A percentile compares a stretch with the other conserved stretches of the same genome.
Evolutionary conservation across 1,140 invertebrate genomes (phyloP).

Genomic region (Drosophila subpulchrella): DNA sequence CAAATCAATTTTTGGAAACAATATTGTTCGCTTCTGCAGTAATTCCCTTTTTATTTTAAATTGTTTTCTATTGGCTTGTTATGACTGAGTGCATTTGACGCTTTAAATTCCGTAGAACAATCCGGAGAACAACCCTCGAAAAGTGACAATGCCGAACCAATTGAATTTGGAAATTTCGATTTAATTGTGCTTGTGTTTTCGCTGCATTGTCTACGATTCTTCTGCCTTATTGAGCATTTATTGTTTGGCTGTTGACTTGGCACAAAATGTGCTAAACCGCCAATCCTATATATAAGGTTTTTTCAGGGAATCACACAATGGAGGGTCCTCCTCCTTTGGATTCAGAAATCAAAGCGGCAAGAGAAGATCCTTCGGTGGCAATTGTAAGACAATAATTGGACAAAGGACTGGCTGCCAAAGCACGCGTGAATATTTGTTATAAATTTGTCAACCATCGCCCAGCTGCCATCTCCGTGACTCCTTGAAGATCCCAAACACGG

Average conservation of each 20-base stretch:
- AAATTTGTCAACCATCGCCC: slow-evolving; percentile 70
- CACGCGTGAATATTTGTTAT: slow-evolving; percentile 82
- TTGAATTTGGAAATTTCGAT: slow-evolving; percentile 73
- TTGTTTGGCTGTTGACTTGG: slow-evolving; percentile 59
- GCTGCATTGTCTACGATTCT: slow-evolving; percentile 33
- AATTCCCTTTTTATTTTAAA: slow-evolving; percentile 36
- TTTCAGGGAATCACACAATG: slow-evolving; percentile 61
- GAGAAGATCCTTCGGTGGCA: slow-evolving; percentile 61
- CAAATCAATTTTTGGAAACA: slow-evolving; percentile 64
- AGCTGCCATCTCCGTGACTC: slow-evolving; percentile 6
- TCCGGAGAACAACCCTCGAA: slow-evolving; percentile 25
- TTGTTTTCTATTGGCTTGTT: slow-evolving; percentile 61
- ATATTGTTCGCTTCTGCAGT: slow-evolving; percentile 28
- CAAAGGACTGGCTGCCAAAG: slow-evolving; percentile 74
- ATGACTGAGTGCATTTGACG: slow-evolving; percentile 77
- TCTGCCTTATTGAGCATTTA: slow-evolving; percentile 28
- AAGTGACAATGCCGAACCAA: slow-evolving; percentile 30
- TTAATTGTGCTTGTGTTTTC: slow-evolving; percentile 73
- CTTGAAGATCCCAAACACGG: slow-evolving; percentile 46
- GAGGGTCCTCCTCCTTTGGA: slow-evolving; percentile 38
- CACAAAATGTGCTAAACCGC: slow-evolving; percentile 71
- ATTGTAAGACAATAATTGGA: slow-evolving; percentile 78
- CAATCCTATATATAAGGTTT: slow-evolving; percentile 12
- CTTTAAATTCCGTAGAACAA: slow-evolving; percentile 73
- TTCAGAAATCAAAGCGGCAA: slow-evolving; percentile 53